Percentiles rank a stretch among this genome's conserved stretches.
Conservation (phyloP, 2,888 invertebrate species). For the Apamea monoglypha region DNA sequence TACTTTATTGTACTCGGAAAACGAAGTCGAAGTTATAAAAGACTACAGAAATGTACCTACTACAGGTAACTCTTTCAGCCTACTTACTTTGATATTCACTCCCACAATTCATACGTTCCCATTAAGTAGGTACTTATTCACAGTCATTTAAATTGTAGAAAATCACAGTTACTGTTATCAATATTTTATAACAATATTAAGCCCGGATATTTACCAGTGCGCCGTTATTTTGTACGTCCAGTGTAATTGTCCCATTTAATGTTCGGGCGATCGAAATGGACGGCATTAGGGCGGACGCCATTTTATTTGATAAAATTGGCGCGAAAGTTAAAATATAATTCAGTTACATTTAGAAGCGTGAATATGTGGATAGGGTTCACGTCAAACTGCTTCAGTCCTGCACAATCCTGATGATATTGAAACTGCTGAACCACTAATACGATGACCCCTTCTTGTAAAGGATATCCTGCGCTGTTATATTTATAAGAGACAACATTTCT, state of each 20-base stretch:
- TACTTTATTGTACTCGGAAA: neutral
- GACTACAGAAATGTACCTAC: neutral
- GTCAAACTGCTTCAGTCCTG: no score
- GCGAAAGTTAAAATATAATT: constrained; percentile 15
- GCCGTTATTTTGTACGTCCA: constrained; percentile 56
- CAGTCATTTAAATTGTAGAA: constrained; percentile 18
- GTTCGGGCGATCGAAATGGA: constrained; percentile 68
- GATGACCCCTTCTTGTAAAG: no score
- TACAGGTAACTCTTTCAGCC: neutral
- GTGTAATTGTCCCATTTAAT: constrained; percentile 71
- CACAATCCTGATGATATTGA: no score
- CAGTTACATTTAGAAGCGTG: neutral
- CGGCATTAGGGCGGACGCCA: constrained; percentile 54
- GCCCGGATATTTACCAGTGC: constrained; percentile 39
- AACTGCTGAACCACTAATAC: no score
- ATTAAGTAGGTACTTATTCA: neutral
- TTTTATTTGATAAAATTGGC: constrained; percentile 48
- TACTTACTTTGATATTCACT: neutral
- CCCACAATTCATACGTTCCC: neutral
- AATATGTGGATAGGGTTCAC: neutral
- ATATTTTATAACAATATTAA: constrained; percentile 57
- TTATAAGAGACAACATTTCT: no score
- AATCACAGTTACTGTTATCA: constrained; percentile 34
- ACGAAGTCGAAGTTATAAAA: neutral
- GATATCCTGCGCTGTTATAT: no score